A percentile compares a stretch with the other conserved stretches of the same genome.
Evolutionary conservation across 2,888 invertebrate genomes (phyloP).

Genomic region (Eilema caniola): DNA sequence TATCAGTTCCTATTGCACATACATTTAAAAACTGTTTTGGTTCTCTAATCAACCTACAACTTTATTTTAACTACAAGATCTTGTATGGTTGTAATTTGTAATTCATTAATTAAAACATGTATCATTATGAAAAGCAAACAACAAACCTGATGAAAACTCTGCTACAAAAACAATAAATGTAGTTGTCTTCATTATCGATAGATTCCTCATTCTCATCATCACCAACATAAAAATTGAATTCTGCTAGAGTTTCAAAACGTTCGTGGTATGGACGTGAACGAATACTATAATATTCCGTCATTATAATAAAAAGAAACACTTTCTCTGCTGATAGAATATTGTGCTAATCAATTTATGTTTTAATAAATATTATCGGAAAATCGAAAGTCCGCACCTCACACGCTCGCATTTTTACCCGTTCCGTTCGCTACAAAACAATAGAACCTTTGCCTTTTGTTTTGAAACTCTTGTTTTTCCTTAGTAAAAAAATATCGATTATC

Average conservation of each 20-base stretch:
- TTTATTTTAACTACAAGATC: not conserved
- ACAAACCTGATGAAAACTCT: slow-evolving; percentile 89
- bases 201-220: slow-evolving; percentile 69
- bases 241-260: slow-evolving; percentile 90
- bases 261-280: slow-evolving; percentile 67
- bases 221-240: slow-evolving; percentile 84
- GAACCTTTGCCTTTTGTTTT: not conserved
- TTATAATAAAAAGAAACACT: slow-evolving; percentile 47
- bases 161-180: slow-evolving; percentile 90
- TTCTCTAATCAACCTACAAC: too few relatives aligned
- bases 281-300: slow-evolving; percentile 72
- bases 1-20: not conserved
- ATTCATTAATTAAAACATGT: slow-evolving; percentile 1
- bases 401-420: slow-evolving; percentile 30
- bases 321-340: slow-evolving; percentile 6
- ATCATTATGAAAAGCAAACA: not conserved
- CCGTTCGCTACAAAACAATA: slow-evolving; percentile 20
- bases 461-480: not conserved
- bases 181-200: slow-evolving; percentile 77
- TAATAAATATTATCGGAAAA: slow-evolving; percentile 28
- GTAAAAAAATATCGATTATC: slow-evolving; percentile 15
- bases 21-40: too few relatives aligned
- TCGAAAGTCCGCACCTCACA: slow-evolving; percentile 39
- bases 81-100: not conserved
- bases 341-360: not conserved